Base-by-base conservation (phyloP, 1,140 invertebrate genomes). In the Dermatophagoides farinae region DNA sequence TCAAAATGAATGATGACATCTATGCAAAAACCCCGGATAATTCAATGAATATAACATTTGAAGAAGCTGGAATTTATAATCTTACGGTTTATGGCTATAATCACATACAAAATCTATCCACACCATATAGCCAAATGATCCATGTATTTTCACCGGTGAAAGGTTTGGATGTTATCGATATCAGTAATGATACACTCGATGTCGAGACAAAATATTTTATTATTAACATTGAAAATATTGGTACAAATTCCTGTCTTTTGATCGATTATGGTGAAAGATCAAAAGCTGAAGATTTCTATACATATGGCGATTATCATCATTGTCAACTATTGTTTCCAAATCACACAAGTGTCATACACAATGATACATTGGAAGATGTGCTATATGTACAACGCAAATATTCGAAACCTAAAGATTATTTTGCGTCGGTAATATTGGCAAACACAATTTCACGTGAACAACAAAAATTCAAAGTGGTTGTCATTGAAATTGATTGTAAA, bases 221-320 rank as follows among this genome's bases (percentile, higher is more conserved):
- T 31, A 61, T 67, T 47, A 31, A 22, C 10, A 55, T 66, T 22
- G 60, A 65, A 40, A 50, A 63, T 8, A 16, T 66, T 8, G 74
- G 74, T 9, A 69, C 68, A 8, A 66, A 65, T 1, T 69, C 71
- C 0, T 75, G 73, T 63, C 59, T 75, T 0, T 53, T 68, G 2
- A 57, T 76, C 8, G 67, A 73, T 59, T 74, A 65, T 61, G 72
- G 70, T 12, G 72, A 74, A 51, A 64, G 66, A 25, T 25, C 14
- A 14, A 14, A 22, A 16, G 16, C 12, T n/a, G 23, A 46, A 18
- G 44, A 16, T 40, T 57, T 53, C 0, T 37, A 47, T 5, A 61
- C 62, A 9, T 67, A 44, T 61, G 65, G 65, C 11, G 57, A 62
- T 57, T 23, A 53, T 4, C 46, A 50, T 40, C 58, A 62, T 16